Percentiles rank a stretch among this genome's conserved stretches.
Evolutionary conservation across 30 jellyfish, hydroid and myxozoan genomes (phyloP).

Genomic region (Calvadosia cruxmelitensis): DNA sequence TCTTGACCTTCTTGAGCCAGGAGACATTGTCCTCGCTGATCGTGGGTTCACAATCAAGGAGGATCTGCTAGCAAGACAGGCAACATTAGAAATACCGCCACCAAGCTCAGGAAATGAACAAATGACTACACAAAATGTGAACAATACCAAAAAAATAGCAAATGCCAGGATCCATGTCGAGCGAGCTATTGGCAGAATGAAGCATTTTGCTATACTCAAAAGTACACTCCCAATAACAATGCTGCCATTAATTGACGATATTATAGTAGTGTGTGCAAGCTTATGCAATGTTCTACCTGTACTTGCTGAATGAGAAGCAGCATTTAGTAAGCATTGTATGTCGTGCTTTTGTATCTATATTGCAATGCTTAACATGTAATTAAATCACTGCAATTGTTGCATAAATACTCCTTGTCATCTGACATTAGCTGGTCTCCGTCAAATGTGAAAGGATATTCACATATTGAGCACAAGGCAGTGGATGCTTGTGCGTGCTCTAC

Average conservation of each 20-base stretch:
- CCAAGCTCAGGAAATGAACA: constrained; percentile 11
- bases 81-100: constrained; percentile 2
- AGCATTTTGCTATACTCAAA: constrained; percentile 1
- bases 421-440: no score
- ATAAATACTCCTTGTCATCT: no score
- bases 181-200: constrained; percentile 8
- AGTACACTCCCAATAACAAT: constrained; percentile 6
- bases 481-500: no score
- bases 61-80: constrained; percentile 16
- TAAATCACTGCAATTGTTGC: no score
- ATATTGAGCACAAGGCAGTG: no score
- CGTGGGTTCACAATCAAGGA: constrained; percentile 42
- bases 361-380: no score
- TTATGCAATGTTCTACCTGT: neutral
- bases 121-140: constrained; percentile 5
- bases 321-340: no score
- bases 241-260: constrained; percentile 2
- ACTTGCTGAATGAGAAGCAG: no score
- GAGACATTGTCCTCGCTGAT: constrained; percentile 57
- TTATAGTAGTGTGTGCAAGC: neutral
- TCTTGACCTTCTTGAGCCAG: constrained; percentile 27
- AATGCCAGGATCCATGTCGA: constrained; percentile 8
- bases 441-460: no score
- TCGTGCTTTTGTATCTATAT: no score
- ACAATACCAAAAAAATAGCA: constrained; percentile 4